Conservation (phyloP, 1,140 invertebrate genomes). For the Phortica variegata region DNA sequence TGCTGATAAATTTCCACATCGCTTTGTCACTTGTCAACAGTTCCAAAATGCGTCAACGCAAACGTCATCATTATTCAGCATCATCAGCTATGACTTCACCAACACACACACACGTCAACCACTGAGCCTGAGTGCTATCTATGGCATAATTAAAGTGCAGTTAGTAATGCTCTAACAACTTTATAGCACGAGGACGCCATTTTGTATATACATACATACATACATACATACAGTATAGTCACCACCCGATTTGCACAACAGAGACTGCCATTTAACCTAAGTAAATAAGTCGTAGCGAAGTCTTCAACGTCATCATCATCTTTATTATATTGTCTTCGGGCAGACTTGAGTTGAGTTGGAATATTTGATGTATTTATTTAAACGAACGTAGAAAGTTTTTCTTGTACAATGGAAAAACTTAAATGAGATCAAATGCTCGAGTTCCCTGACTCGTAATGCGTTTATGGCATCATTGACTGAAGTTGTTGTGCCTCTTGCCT, state of each 20-base stretch:
- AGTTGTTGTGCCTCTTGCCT: background rate
- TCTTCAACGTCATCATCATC: background rate
- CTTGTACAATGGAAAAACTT: conserved; percentile 13
- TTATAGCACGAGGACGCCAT: conserved; percentile 29
- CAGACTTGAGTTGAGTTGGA: conserved; percentile 23
- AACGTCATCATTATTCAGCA: background rate
- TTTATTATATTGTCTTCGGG: background rate
- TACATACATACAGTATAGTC: background rate
- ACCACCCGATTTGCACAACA: conserved; percentile 1
- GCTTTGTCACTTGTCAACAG: too few species aligned
- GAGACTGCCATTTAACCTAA: conserved; percentile 22
- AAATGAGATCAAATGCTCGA: conserved; percentile 30
- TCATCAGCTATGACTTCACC: too few species aligned
- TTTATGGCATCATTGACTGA: too few species aligned
- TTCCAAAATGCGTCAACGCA: too few species aligned
- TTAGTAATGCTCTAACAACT: too few species aligned
- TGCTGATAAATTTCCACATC: background rate
- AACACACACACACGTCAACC: too few species aligned
- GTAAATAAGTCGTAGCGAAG: conserved; percentile 30
- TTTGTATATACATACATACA: conserved; percentile 10
- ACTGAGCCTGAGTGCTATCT: too few species aligned
- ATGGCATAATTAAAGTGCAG: too few species aligned
- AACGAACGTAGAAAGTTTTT: conserved; percentile 7
- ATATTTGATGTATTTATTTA: conserved; percentile 29
- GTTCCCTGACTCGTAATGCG: too few species aligned